These are phyloP conservation scores for Capricornis sumatraensis DNA, from an alignment of 2,113 vertebrate genomes.

Conservation along the genomic window DNA sequence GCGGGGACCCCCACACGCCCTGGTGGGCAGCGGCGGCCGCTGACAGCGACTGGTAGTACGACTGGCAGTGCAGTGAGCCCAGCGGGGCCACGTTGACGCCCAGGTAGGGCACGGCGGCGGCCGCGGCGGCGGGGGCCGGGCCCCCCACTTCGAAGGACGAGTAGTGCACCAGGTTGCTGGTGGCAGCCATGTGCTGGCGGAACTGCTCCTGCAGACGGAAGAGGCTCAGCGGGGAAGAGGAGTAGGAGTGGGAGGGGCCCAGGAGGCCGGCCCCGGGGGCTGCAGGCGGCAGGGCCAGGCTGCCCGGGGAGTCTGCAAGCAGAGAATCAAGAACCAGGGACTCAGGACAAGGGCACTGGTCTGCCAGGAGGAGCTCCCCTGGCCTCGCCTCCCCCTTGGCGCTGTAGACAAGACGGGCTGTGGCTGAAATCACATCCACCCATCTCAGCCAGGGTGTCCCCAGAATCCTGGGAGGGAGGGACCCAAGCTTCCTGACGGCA, in stretches of 20 bases:
- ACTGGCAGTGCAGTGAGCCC: constrained; percentile 95
- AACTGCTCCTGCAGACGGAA: constrained; percentile 99
- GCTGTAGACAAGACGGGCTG: not conserved
- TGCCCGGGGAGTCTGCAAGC: constrained; percentile 88
- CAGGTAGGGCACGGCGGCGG: constrained; percentile 88
- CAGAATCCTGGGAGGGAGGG: not conserved
- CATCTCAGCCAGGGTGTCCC: not conserved
- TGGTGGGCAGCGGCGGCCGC: constrained; percentile 86
- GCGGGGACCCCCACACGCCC: constrained; percentile 94
- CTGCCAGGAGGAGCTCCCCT: not conserved
- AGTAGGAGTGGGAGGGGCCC: constrained; percentile 93
- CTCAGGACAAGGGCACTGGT: not conserved
- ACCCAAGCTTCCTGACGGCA: not conserved
- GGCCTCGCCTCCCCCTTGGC: not conserved
- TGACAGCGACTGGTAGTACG: constrained; percentile 96
- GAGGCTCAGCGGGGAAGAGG: constrained; percentile 97
- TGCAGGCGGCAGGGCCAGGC: constrained; percentile 82
- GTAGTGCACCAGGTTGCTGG: constrained; percentile 98
- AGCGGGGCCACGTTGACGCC: constrained; percentile 95
- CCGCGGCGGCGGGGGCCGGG: constrained; percentile 74
- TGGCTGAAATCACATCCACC: not conserved
- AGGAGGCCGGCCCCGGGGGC: constrained; percentile 81
- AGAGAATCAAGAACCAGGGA: constrained; percentile 49
- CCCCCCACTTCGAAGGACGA: constrained; percentile 95
- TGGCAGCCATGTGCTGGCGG: constrained; percentile 99